Percentiles rank a stretch among this genome's conserved stretches.
phyloP scores from a whole-genome alignment of 1,140 invertebrate species.

The Lerema accius region DNA sequence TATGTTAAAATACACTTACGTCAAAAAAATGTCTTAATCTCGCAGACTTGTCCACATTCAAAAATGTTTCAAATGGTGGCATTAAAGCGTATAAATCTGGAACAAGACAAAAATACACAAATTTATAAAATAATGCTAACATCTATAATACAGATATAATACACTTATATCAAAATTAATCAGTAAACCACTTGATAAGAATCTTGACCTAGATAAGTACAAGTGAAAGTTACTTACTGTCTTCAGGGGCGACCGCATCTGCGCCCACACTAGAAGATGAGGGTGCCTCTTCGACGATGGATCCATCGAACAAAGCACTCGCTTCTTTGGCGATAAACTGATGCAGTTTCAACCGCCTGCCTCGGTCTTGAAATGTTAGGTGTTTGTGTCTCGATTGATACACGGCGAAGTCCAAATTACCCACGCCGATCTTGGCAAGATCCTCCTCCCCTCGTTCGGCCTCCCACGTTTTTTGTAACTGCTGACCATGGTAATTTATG shows the following conservation, averaged over 20 bases:
- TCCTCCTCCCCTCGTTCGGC: constrained; percentile 90
- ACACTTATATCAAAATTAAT: too few relatives aligned
- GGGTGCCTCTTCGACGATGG: constrained; percentile 81
- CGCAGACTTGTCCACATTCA: constrained; percentile 88
- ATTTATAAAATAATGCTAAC: too few relatives aligned
- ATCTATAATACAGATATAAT: too few relatives aligned
- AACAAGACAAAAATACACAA: constrained; percentile 60
- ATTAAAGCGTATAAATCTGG: constrained; percentile 91
- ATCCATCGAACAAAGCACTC: constrained; percentile 85
- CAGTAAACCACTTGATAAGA: too few relatives aligned
- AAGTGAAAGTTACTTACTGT: constrained; percentile 63
- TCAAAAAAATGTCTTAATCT: constrained; percentile 91
- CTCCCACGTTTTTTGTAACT: constrained; percentile 93
- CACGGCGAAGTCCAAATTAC: constrained; percentile 87
- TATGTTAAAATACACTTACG: constrained; percentile 80
- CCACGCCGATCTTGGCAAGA: constrained; percentile 86
- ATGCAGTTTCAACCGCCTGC: constrained; percentile 91
- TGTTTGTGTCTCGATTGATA: constrained; percentile 90
- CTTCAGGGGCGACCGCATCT: constrained; percentile 72
- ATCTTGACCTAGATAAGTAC: too few relatives aligned
- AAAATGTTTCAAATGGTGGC: constrained; percentile 93
- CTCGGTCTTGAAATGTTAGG: constrained; percentile 90
- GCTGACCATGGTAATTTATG: constrained; percentile 92
- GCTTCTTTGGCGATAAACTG: constrained; percentile 93
- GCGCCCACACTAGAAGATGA: constrained; percentile 71